Conservation (phyloP, 2,797 vertebrate genomes). For the Mionectes olivaceus region DNA sequence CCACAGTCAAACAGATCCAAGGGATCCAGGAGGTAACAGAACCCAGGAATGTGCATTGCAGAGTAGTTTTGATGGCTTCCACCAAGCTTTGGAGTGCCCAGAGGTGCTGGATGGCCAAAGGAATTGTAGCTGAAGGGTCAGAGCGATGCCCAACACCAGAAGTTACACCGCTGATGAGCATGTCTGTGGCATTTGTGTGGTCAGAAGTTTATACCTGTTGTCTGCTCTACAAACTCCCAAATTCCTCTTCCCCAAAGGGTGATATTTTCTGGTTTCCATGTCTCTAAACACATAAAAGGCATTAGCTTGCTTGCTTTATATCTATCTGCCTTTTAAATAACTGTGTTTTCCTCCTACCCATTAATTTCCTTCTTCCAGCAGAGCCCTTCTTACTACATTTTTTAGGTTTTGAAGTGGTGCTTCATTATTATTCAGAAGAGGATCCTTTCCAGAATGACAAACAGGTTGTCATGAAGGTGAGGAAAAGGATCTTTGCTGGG, state of each 20-base stretch:
- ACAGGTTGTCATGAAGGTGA: background rate
- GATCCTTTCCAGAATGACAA: background rate
- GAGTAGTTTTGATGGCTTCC: rapidly evolving
- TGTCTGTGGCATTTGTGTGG: rapidly evolving
- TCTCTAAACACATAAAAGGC: background rate
- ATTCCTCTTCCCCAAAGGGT: background rate
- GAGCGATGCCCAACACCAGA: background rate
- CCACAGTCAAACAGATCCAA: background rate
- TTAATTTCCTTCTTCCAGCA: background rate
- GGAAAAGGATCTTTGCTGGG: background rate
- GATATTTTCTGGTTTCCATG: background rate
- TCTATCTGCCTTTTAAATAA: background rate
- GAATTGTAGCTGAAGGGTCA: background rate
- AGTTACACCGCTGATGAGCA: background rate
- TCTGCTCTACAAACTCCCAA: background rate
- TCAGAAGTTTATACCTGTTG: background rate
- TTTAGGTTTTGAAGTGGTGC: background rate
- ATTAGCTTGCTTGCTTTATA: background rate
- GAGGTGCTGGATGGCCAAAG: background rate
- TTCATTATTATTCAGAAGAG: background rate
- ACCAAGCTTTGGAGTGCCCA: background rate
- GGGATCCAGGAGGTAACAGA: background rate
- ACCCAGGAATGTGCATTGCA: no score
- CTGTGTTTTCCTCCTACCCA: background rate
- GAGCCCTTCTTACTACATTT: background rate